Conservation (phyloP, 2,888 invertebrate genomes). For the Stictocephala bisonia region DNA sequence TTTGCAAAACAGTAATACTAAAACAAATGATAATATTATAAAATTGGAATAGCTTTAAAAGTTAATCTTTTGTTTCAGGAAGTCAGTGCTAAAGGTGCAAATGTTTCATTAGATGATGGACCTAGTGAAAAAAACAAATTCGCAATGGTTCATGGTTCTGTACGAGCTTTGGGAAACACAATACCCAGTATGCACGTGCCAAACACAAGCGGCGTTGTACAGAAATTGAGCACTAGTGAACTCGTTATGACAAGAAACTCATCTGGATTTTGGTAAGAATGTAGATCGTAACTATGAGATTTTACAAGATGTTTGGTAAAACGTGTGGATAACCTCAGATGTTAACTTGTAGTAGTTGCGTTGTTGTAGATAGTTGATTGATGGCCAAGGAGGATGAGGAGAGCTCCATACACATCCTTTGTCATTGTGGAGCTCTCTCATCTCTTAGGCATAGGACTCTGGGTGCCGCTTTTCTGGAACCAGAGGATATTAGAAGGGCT, state of each 20-base stretch:
- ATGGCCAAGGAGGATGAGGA: too few species aligned
- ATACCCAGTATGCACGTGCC: conserved; percentile 80
- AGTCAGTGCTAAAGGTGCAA: conserved; percentile 2
- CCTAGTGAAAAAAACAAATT: conserved; percentile 64
- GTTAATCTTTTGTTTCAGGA: conserved; percentile 1
- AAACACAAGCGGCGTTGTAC: conserved; percentile 80
- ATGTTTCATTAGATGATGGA: background rate
- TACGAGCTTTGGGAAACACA: conserved; percentile 80
- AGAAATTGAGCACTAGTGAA: conserved; percentile 83
- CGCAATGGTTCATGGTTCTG: conserved; percentile 79
- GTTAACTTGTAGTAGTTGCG: too few species aligned
- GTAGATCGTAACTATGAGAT: background rate
- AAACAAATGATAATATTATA: too few species aligned
- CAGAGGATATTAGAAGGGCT: too few species aligned
- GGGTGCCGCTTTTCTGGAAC: too few species aligned
- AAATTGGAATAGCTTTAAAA: too few species aligned
- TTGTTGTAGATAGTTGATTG: too few species aligned
- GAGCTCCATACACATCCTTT: too few species aligned
- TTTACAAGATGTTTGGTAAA: background rate
- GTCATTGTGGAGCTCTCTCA: too few species aligned
- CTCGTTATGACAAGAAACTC: conserved; percentile 85
- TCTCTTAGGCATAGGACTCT: too few species aligned
- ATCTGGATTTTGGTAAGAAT: conserved; percentile 80
- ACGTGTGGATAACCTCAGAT: too few species aligned
- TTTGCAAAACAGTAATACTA: too few species aligned